A percentile compares a stretch with the other conserved stretches of the same genome.
phyloP scores from a whole-genome alignment of 1,140 invertebrate genomes.

The Halictus rubicundus region DNA sequence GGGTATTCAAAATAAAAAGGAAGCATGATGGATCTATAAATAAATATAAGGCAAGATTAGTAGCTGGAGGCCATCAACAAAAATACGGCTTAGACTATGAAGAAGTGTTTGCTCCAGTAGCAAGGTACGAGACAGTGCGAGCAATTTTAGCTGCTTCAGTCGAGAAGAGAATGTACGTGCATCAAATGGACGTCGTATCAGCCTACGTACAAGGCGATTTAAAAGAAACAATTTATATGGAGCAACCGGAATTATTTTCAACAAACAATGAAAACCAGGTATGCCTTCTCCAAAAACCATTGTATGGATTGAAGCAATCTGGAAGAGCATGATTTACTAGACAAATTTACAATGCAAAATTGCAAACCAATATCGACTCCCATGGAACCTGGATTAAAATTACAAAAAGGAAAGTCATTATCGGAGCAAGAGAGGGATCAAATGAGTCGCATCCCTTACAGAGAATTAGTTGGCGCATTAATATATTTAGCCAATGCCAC shows the following conservation, averaged over 20 bases:
- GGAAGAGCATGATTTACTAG: constrained; percentile 17
- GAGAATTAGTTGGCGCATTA: neutral
- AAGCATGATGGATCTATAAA: constrained; percentile 19
- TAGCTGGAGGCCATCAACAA: constrained; percentile 8
- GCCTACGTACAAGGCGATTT: constrained; percentile 53
- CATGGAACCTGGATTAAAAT: neutral
- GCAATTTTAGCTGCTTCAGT: constrained; percentile 42
- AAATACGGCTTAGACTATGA: neutral
- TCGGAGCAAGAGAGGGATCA: no score
- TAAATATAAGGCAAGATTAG: constrained; percentile 30
- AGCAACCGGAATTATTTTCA: constrained; percentile 42
- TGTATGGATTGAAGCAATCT: constrained; percentile 43
- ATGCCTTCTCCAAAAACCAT: constrained; percentile 11
- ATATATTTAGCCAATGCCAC: constrained; percentile 6
- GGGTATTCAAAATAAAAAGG: constrained; percentile 31
- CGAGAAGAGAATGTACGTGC: constrained; percentile 37
- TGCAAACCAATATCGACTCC: neutral
- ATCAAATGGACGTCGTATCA: constrained; percentile 64
- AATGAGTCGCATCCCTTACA: no score
- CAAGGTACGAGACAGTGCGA: constrained; percentile 47
- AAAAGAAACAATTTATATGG: constrained; percentile 52
- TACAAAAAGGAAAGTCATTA: neutral
- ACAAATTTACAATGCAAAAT: neutral
- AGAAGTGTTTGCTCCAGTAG: constrained; percentile 65
- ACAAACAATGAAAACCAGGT: neutral